phyloP scores from a whole-genome alignment of 2,113 vertebrate species.

The Psophia crepitans region DNA sequence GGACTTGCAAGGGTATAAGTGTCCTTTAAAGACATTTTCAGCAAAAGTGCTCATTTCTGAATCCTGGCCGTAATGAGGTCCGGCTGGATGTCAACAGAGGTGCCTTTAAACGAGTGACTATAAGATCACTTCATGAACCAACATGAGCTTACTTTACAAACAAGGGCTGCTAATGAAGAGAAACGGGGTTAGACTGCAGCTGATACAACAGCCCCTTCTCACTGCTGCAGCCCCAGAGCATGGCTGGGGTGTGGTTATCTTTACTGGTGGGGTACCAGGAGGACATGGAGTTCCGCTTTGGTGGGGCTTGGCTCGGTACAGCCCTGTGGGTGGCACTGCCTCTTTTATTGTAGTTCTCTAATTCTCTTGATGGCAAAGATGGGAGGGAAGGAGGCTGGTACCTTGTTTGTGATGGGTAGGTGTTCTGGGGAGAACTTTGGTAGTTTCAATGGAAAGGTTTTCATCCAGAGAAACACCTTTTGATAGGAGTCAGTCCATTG shows the following conservation, averaged over 20 bases:
- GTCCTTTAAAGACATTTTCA: constrained; percentile 36
- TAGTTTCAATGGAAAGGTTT: background rate
- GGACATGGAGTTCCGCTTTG: background rate
- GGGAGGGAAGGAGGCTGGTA: too few relatives aligned
- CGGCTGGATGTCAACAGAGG: background rate
- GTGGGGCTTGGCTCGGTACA: background rate
- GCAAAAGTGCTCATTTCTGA: background rate
- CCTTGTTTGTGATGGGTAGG: background rate
- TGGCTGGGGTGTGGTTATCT: background rate
- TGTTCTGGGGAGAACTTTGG: background rate
- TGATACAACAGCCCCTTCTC: background rate
- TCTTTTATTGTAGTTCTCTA: background rate
- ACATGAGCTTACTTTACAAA: background rate
- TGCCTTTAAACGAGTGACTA: background rate
- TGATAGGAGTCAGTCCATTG: background rate
- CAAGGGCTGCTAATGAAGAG: background rate
- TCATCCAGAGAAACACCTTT: accelerated
- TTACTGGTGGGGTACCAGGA: background rate
- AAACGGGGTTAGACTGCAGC: background rate
- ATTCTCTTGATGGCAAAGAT: background rate
- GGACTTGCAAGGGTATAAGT: background rate
- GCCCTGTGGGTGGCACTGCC: accelerated
- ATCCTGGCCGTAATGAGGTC: background rate
- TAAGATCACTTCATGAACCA: background rate
- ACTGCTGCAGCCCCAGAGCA: background rate